Base-by-base conservation (phyloP, 1,140 invertebrate species). In the Rhynchophorus ferrugineus region DNA sequence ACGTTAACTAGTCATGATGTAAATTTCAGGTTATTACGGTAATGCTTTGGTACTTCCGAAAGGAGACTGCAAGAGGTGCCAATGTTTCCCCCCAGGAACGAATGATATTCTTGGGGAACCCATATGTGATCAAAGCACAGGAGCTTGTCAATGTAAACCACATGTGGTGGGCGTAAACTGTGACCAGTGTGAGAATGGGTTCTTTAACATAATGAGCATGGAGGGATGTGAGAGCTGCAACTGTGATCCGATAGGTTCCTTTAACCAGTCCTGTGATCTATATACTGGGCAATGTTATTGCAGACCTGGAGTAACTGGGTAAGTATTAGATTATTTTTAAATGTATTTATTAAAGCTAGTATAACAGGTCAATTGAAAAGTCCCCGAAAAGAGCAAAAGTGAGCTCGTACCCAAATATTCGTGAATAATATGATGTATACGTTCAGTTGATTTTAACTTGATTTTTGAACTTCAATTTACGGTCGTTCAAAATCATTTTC, bases 81-180 rank as follows among this genome's bases (percentile, higher is more conserved):
- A 85, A 61, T 96, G 94, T 69, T 85, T 89, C 61, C 73, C 77
- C 1, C 75, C 79, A 1, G 94, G 93, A 5, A 95, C 91, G 0
- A 63, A 83, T 33, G 81, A 85, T 65, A 69, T 73, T 16, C 75
- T 17, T 33, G 84, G 83, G 9, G 76, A 83, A 13, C 78, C 80
- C 0, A 77, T 83, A 16, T 95, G 91, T 62, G 83, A 92, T 62
- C 83, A 88, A 57, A 72, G 86, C 0, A 80, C 78, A 0, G 91
- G 91, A 1, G 83, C 89, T 60, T 98, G 95, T 61, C 73, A 79
- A 1, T 98, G 95, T 69, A 86, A 89, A 50, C 78, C 83, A 0
- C 82, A 95, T 64, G 91, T 97, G 0, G 78, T 82, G 36, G 94
- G 93, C 3, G 77, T 78, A 22, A 88, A 91, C 65, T 98, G 95